Percentiles rank a stretch among this genome's conserved stretches.
Conservation (phyloP, 1,140 invertebrate species). For the Uloborus diversus region DNA sequence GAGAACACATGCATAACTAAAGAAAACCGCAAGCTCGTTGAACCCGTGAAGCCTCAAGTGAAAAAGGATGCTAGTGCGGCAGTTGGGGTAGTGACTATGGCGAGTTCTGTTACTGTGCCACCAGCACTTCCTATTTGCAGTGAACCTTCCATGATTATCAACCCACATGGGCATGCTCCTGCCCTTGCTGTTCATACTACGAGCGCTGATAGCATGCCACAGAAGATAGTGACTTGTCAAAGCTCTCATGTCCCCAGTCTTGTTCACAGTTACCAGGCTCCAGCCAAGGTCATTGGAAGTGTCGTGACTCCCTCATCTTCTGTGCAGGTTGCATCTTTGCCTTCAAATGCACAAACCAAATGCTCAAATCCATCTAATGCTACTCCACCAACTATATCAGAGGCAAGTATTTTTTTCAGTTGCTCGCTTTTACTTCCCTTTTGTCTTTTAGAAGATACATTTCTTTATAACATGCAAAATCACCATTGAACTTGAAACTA, state of each 20-base stretch:
- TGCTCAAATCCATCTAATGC: neutral
- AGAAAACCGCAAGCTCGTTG: neutral
- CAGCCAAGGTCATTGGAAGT: conserved; percentile 1
- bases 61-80: neutral
- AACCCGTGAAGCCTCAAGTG: neutral
- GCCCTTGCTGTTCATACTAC: neutral
- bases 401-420: conserved; percentile 22
- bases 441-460: neutral
- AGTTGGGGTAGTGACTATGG: conserved; percentile 6
- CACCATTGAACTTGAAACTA: no score
- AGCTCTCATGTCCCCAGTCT: neutral
- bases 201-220: no score
- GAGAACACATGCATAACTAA: neutral
- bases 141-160: no score
- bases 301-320: conserved; percentile 15
- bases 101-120: no score
- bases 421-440: neutral
- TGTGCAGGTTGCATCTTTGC: neutral
- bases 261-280: conserved; percentile 15
- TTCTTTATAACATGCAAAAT: no score
- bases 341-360: conserved; percentile 23
- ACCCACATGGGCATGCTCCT: neutral
- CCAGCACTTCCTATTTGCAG: no score
- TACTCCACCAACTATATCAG: conserved; percentile 1
- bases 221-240: neutral